Base-by-base conservation (phyloP, 2,113 vertebrate genomes). In the Mystacornis crossleyi region DNA sequence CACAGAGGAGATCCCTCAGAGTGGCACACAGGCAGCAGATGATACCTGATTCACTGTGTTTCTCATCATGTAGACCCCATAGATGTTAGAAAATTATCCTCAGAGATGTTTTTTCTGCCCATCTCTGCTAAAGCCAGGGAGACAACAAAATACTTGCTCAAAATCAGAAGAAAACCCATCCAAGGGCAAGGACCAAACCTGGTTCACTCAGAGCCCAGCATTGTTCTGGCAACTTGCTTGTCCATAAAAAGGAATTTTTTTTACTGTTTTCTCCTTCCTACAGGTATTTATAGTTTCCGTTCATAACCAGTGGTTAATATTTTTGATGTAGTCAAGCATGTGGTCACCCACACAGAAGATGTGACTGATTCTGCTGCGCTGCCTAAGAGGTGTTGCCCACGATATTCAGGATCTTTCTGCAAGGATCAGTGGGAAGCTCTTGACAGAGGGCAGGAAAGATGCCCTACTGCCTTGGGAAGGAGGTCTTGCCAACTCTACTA, bases 201-300 rank as follows among this genome's bases (percentile, higher is more conserved):
- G 1, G 4, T 66, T 83, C 58, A 19, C 38, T 51, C 55, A 47
- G 83, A 86, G 47, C 34, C 48, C 25, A 48, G 12, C 36, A 60
- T 40, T 28, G 0, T 81, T 64, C 65, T 83, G 40, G 11, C 29
- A 74, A 33, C 60, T 53, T 11, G 2, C 67, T 91, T 79, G 43
- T 65, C 36, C 67, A 19, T 42, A 74, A n/a, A 21, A 43, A 75
- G 23, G 34, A 51, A 4, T 8, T 29, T 60, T 47, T 64, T 81
- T 57, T n/a, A 8, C 15, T 65, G 6, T 40, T 67, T 89, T 91
- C 48, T 89, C 60, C 73, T 93, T 85, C 65, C 50, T 86, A 78
- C 4, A 2, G 38, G 47, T 94, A 69, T 95, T 95, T 91, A 91
- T 75, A 87, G 70, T 79, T 89, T 87, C 55, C 69, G 38, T 96